phyloP scores from a whole-genome alignment of 2,797 vertebrate species.

The Ceyx erithaca region DNA sequence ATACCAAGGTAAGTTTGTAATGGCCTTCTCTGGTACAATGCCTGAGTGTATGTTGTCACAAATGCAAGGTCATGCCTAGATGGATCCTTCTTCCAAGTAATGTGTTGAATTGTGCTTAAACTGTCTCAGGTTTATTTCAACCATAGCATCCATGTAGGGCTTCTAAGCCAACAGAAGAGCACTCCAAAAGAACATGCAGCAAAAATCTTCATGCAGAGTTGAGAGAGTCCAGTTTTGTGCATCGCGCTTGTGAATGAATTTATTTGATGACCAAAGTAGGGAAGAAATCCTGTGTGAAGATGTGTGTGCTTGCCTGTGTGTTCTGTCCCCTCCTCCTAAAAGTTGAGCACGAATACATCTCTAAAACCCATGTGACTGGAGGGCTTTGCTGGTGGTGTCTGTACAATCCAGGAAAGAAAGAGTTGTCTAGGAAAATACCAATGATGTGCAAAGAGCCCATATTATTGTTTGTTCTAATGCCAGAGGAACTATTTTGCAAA shows the following conservation, averaged over 20 bases:
- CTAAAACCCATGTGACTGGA: fast-evolving
- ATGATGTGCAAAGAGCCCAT: constrained; percentile 5
- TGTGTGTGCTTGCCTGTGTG: not conserved
- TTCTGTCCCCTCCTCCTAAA: not conserved
- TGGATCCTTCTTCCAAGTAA: not conserved
- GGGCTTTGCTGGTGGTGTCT: not conserved
- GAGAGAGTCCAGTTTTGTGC: not conserved
- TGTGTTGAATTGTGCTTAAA: not conserved
- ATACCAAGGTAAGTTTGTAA: not conserved
- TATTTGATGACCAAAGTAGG: not conserved
- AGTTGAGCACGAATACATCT: not conserved
- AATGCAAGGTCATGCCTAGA: fast-evolving
- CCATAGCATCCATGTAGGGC: fast-evolving
- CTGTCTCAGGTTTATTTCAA: not conserved
- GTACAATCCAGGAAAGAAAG: not conserved
- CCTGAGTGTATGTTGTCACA: not conserved
- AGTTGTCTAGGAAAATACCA: not conserved
- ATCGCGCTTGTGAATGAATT: not conserved
- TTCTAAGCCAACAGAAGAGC: not conserved
- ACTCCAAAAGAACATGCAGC: not conserved
- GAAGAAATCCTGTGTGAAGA: fast-evolving
- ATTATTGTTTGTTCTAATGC: constrained; percentile 34
- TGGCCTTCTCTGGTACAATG: not conserved
- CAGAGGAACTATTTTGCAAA: not conserved
- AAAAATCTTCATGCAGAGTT: not conserved